These are phyloP conservation scores for Sorex araneus DNA, from an alignment of 2,113 vertebrate genomes.

Conservation along the genomic window DNA sequence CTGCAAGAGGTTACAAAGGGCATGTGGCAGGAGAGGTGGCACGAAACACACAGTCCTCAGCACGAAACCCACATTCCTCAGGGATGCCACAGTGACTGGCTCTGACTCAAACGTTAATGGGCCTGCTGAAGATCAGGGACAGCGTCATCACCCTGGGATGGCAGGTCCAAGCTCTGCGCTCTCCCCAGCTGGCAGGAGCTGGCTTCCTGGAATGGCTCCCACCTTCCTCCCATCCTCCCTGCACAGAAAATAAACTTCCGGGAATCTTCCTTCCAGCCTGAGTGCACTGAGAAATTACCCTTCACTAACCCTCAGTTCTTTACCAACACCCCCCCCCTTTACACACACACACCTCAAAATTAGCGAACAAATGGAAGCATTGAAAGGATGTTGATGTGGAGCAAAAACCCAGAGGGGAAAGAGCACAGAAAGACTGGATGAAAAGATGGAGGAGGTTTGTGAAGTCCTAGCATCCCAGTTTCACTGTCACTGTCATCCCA, in stretches of 20 bases:
- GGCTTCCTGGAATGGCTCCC: slow-evolving; percentile 64
- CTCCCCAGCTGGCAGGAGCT: slow-evolving; percentile 56
- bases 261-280: slow-evolving; percentile 68
- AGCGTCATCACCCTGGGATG: slow-evolving; percentile 43
- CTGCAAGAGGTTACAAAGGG: slow-evolving; percentile 35
- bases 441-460: no score
- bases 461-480: neutral
- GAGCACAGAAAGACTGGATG: neutral
- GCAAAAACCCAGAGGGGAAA: neutral
- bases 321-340: no score
- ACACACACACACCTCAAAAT: slow-evolving; percentile 2
- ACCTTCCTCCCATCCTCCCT: slow-evolving; percentile 45
- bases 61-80: slow-evolving; percentile 21
- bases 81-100: slow-evolving; percentile 73
- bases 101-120: slow-evolving; percentile 77
- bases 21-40: slow-evolving; percentile 17
- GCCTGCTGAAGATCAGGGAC: slow-evolving; percentile 37
- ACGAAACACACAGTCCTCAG: slow-evolving; percentile 27
- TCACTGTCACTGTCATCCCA: no score
- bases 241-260: slow-evolving; percentile 59
- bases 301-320: slow-evolving; percentile 37
- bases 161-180: slow-evolving; percentile 48
- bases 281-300: slow-evolving; percentile 25
- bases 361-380: slow-evolving; percentile 55
- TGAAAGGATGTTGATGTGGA: slow-evolving; percentile 34